Conservation (phyloP, 2,113 vertebrate species). For the Columba livia region DNA sequence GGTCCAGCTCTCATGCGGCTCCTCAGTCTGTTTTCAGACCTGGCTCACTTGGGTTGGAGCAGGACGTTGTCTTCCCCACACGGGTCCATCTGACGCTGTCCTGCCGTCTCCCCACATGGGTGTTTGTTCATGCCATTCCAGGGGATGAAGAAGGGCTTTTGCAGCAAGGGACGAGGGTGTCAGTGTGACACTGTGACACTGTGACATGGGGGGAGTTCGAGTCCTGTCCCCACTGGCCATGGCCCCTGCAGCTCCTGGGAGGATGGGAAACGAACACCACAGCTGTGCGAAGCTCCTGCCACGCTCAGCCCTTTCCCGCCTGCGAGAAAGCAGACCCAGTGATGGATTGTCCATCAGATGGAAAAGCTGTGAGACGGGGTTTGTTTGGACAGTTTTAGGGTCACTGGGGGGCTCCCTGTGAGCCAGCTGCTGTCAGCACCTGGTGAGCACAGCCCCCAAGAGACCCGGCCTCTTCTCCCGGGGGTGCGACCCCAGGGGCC, state of each 20-base stretch:
- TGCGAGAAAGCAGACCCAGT: background rate
- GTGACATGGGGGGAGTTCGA: accelerated
- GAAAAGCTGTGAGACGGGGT: background rate
- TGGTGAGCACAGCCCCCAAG: accelerated
- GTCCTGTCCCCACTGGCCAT: accelerated
- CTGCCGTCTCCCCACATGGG: background rate
- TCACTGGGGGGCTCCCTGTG: background rate
- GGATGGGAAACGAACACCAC: background rate
- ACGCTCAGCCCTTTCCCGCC: accelerated
- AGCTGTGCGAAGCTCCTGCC: background rate
- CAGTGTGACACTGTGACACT: background rate
- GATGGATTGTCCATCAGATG: background rate
- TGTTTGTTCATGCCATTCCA: accelerated
- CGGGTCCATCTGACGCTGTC: background rate
- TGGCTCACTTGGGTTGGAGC: accelerated
- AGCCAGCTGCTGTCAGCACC: slow-evolving; percentile 6
- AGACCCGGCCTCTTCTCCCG: background rate
- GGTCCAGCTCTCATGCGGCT: background rate
- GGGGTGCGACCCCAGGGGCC: background rate
- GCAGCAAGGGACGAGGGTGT: background rate
- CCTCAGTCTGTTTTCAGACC: background rate
- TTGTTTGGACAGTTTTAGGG: slow-evolving; percentile 43
- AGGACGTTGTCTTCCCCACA: accelerated
- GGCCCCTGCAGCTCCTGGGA: background rate
- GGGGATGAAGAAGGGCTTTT: background rate